Evolutionary conservation across 2,113 vertebrate genomes (phyloP).

Genomic region (Ageneiosus marmoratus): DNA sequence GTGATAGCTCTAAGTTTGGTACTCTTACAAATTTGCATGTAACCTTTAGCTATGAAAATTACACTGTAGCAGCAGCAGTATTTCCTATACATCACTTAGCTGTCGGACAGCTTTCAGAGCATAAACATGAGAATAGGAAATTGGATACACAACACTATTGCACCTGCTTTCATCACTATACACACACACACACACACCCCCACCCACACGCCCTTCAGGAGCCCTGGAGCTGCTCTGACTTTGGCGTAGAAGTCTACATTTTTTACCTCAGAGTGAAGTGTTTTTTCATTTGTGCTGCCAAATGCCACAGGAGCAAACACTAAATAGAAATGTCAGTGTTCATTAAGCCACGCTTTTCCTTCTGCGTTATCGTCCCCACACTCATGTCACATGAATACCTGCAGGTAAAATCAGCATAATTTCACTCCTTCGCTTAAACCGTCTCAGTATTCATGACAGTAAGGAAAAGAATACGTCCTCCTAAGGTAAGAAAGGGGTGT

Average conservation of each 20-base stretch:
- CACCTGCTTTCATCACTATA: slow-evolving; percentile 14
- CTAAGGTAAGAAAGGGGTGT: neutral
- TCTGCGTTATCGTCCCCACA: neutral
- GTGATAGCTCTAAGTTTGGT: no score
- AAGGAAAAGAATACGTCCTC: neutral
- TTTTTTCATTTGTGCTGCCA: neutral
- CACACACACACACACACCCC: slow-evolving; percentile 4
- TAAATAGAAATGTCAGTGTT: slow-evolving; percentile 30
- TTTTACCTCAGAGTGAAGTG: neutral
- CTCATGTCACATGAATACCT: neutral
- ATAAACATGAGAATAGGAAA: neutral
- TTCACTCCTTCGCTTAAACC: neutral
- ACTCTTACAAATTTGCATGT: no score
- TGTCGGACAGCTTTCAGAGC: neutral
- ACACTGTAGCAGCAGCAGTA: neutral
- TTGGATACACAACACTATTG: slow-evolving; percentile 8
- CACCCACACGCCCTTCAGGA: neutral
- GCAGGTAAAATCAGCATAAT: neutral
- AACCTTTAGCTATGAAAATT: neutral
- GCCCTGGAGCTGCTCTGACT: slow-evolving; percentile 12
- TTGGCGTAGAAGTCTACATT: neutral
- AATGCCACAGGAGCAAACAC: slow-evolving; percentile 12
- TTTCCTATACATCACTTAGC: neutral
- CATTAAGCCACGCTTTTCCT: neutral
- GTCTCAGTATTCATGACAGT: neutral